Evolutionary conservation across 2,797 vertebrate genomes (phyloP).

Genomic region (Intellagama lesueurii): DNA sequence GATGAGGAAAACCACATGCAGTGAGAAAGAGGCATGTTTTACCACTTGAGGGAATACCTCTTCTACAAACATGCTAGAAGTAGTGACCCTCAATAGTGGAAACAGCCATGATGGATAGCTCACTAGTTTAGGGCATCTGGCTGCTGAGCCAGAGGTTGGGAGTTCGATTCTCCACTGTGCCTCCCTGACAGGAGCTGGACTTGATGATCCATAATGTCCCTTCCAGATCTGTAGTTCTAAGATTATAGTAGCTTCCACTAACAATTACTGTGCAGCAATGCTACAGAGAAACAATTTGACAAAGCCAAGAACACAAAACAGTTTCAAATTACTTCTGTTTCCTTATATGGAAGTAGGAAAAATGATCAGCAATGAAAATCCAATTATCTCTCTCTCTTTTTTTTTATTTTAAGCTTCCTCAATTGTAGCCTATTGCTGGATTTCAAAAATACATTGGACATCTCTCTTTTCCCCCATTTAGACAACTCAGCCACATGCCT

Average conservation of each 20-base stretch:
- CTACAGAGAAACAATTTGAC: not conserved
- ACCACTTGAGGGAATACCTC: too few relatives aligned
- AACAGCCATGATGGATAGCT: not conserved
- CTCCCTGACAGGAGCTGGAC: too few relatives aligned
- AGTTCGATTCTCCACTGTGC: too few relatives aligned
- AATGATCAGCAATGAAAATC: not conserved
- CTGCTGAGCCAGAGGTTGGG: too few relatives aligned
- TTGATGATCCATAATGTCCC: too few relatives aligned
- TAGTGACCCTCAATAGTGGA: not conserved
- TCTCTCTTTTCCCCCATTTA: not conserved
- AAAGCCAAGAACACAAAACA: not conserved
- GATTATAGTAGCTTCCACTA: not conserved
- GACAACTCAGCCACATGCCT: not conserved
- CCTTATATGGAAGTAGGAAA: not conserved
- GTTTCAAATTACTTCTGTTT: not conserved
- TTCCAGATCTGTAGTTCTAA: too few relatives aligned
- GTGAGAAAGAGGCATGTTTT: too few relatives aligned
- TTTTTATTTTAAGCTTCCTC: not conserved
- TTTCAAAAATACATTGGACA: not conserved
- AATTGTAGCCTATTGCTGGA: not conserved
- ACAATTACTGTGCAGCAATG: not conserved
- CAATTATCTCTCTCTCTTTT: not conserved
- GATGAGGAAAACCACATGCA: too few relatives aligned
- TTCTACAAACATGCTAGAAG: too few relatives aligned
- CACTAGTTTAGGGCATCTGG: too few relatives aligned